phyloP scores from a whole-genome alignment of 2,888 invertebrate species.

The Pogonocherus hispidulus region DNA sequence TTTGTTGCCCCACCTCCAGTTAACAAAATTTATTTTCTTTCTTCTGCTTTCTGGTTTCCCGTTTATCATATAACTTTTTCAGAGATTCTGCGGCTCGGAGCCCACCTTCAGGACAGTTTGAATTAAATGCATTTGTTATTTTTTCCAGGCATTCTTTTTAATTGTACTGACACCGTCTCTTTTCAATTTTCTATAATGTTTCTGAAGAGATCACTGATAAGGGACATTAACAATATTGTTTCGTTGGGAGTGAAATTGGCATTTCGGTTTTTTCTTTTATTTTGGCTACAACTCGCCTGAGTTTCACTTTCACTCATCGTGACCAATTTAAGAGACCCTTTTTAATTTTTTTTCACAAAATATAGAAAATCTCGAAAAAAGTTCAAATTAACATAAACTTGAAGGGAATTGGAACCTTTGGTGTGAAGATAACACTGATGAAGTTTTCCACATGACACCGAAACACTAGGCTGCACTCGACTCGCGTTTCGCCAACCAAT shows the following conservation, averaged over 20 bases:
- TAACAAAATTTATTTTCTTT: background rate
- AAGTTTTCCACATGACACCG: too few relatives aligned
- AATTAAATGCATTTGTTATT: conserved; percentile 10
- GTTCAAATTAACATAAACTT: too few relatives aligned
- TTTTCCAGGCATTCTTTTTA: conserved; percentile 3
- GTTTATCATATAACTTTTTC: conserved; percentile 1
- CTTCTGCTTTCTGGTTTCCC: conserved; percentile 7
- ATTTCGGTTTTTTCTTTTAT: background rate
- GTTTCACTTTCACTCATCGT: conserved; percentile 1
- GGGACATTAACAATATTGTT: conserved; percentile 5
- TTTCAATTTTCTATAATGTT: conserved; percentile 3
- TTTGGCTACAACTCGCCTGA: background rate
- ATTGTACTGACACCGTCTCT: background rate
- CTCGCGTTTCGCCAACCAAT: too few relatives aligned
- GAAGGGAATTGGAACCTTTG: too few relatives aligned
- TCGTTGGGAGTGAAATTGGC: conserved; percentile 1
- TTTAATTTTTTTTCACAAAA: too few relatives aligned
- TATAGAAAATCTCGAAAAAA: too few relatives aligned
- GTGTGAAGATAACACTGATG: too few relatives aligned
- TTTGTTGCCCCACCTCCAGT: background rate
- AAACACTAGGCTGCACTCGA: too few relatives aligned
- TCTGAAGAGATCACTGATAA: conserved; percentile 9
- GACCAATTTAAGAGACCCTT: background rate
- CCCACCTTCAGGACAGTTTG: conserved; percentile 1
- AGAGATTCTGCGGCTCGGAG: conserved; percentile 4